These are phyloP conservation scores for Microtus agrestis DNA, from an alignment of 2,797 vertebrate species.

Conservation along the genomic window DNA sequence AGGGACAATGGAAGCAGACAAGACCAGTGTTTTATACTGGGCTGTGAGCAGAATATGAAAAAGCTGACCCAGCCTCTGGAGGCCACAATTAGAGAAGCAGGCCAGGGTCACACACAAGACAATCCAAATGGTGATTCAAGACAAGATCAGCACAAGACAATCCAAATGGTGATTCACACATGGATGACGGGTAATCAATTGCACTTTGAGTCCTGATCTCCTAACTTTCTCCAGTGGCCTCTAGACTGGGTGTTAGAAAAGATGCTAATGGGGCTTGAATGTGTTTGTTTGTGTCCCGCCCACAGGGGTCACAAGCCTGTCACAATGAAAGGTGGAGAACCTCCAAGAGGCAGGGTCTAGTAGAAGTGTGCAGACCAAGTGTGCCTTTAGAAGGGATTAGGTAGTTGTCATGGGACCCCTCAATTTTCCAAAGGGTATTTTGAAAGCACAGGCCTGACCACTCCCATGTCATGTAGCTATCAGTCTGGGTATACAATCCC, in stretches of 20 bases:
- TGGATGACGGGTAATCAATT: not conserved
- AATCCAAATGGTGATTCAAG: not conserved
- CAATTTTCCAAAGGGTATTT: not conserved
- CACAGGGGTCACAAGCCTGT: not conserved
- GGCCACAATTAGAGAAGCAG: not conserved
- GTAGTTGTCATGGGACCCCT: no score
- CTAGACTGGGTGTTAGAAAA: not conserved
- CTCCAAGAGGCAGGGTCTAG: not conserved
- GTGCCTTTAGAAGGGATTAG: not conserved
- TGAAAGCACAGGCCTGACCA: not conserved
- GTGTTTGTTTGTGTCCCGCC: no score
- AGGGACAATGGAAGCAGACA: conserved; percentile 44
- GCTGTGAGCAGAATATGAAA: not conserved
- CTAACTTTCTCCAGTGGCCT: not conserved
- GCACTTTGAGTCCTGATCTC: not conserved
- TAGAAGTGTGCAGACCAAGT: not conserved
- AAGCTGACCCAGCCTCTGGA: not conserved
- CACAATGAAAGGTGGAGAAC: not conserved
- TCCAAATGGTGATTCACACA: not conserved
- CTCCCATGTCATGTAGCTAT: not conserved
- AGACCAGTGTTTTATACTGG: not conserved
- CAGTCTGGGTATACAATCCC: not conserved
- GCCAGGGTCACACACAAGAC: not conserved
- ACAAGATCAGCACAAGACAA: not conserved
- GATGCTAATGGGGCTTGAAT: not conserved